Evolutionary conservation across 2,113 vertebrate species (phyloP).

Genomic region (Etia nguti): DNA sequence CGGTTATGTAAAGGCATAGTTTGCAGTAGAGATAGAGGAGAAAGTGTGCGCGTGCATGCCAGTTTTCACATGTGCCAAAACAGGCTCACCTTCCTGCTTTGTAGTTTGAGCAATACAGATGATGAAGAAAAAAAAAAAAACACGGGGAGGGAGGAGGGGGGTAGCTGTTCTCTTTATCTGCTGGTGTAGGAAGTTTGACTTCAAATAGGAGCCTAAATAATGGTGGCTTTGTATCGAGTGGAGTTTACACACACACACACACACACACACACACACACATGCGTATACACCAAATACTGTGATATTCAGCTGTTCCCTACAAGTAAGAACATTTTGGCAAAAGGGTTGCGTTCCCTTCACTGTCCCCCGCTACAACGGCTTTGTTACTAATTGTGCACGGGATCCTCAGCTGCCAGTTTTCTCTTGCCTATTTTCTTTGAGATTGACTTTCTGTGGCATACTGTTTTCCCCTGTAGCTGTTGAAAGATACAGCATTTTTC

Average conservation of each 20-base stretch:
- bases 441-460: constrained; percentile 27
- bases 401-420: neutral
- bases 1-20: constrained; percentile 45
- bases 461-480: constrained; percentile 2
- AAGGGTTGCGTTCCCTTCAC: neutral
- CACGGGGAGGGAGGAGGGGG: neutral
- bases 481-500: constrained; percentile 21
- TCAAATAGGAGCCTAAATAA: neutral
- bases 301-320: neutral
- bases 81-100: neutral
- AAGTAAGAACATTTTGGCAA: neutral
- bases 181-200: constrained; percentile 2
- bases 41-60: neutral
- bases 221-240: neutral
- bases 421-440: neutral
- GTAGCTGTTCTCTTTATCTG: neutral
- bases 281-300: neutral
- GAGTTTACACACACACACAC: neutral
- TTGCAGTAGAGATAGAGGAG: neutral
- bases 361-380: neutral
- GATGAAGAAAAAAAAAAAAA: neutral
- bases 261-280: neutral
- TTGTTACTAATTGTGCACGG: neutral
- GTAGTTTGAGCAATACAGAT: neutral
- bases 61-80: neutral